Percentiles rank a stretch among this genome's conserved stretches.
phyloP scores from a whole-genome alignment of 2,113 vertebrate species.

The Labeo catla region DNA sequence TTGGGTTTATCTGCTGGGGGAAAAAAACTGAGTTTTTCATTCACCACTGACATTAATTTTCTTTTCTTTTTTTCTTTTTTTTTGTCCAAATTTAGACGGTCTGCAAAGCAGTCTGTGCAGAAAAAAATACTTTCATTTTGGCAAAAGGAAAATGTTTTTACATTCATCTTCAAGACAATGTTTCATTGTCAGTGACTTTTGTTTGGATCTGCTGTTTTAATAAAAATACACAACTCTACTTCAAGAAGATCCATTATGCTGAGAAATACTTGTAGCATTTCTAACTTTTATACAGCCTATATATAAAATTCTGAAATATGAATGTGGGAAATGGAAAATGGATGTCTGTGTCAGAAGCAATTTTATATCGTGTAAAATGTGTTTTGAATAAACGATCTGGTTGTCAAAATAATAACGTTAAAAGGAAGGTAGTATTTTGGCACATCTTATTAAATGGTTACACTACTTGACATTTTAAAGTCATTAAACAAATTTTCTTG shows the following conservation, averaged over 20 bases:
- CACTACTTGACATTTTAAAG: background rate
- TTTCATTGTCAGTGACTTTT: background rate
- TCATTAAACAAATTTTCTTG: background rate
- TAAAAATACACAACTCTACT: background rate
- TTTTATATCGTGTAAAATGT: background rate
- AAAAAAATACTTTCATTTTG: background rate
- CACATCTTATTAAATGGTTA: background rate
- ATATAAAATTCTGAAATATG: background rate
- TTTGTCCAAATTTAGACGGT: background rate
- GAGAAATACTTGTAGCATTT: no score
- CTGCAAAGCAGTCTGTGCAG: background rate
- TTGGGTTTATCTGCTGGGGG: conserved; percentile 75
- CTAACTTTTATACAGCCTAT: no score
- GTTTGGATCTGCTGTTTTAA: background rate
- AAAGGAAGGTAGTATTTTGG: background rate
- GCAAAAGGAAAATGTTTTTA: background rate
- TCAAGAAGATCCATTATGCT: no score
- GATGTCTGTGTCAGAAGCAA: background rate
- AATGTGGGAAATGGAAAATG: no score
- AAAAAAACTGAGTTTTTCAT: conserved; percentile 40
- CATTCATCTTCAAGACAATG: background rate
- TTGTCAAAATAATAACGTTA: background rate
- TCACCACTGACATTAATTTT: background rate
- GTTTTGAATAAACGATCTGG: background rate
- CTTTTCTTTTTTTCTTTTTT: no score